Conservation (phyloP, 2,888 invertebrate genomes). For the Petrolisthes cinctipes region DNA sequence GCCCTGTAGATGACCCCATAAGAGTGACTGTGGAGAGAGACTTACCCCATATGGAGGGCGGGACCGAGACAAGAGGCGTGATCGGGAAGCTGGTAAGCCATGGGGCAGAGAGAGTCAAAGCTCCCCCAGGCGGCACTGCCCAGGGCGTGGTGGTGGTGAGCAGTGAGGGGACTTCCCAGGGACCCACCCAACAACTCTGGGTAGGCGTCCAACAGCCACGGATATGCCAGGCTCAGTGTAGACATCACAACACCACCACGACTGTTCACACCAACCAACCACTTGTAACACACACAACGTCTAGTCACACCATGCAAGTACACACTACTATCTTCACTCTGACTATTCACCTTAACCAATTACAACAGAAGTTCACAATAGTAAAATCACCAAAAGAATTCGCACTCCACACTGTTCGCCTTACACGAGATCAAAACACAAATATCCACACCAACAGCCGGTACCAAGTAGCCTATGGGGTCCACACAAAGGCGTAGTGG, state of each 20-base stretch:
- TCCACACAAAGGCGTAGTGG: too few relatives aligned
- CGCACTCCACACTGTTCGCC: too few relatives aligned
- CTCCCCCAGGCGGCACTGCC: slow-evolving; percentile 45
- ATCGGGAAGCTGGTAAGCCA: slow-evolving; percentile 48
- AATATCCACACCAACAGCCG: too few relatives aligned
- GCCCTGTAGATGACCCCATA: too few relatives aligned
- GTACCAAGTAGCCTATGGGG: too few relatives aligned
- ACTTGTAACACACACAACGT: neutral
- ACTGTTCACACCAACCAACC: neutral
- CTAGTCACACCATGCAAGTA: neutral
- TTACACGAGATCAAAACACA: too few relatives aligned
- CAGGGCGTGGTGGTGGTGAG: slow-evolving; percentile 14
- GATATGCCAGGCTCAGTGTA: slow-evolving; percentile 47
- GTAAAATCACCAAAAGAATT: too few relatives aligned
- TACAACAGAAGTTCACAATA: too few relatives aligned
- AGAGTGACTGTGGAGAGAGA: neutral
- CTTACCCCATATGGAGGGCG: slow-evolving; percentile 49
- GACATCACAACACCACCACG: slow-evolving; percentile 29
- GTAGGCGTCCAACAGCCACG: slow-evolving; percentile 57
- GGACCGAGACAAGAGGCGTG: slow-evolving; percentile 29
- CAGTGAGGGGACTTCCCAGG: slow-evolving; percentile 32
- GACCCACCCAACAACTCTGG: slow-evolving; percentile 46
- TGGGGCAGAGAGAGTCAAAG: slow-evolving; percentile 54
- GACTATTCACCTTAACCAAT: neutral
- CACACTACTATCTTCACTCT: neutral